Percentiles rank a stretch among this genome's conserved stretches.
Evolutionary conservation across 2,113 vertebrate genomes (phyloP).

Genomic region (Copsychus sechellarum): DNA sequence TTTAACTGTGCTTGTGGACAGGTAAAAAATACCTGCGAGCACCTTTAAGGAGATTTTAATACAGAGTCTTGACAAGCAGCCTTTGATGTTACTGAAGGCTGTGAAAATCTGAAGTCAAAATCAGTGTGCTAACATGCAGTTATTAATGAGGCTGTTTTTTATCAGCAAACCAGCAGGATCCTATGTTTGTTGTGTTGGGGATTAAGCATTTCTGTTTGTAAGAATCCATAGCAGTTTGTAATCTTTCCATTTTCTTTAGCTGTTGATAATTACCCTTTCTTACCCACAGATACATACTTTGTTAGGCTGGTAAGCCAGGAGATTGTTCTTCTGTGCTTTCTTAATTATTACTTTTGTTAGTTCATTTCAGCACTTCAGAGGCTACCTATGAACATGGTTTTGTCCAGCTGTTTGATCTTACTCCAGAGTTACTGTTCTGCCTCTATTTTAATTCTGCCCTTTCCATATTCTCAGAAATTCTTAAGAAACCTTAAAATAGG

Average conservation of each 20-base stretch:
- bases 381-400: not conserved
- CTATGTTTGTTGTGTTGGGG: not conserved
- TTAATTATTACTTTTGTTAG: not conserved
- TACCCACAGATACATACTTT: not conserved
- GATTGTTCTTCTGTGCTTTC: not conserved
- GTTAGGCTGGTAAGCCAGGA: not conserved
- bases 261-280: not conserved
- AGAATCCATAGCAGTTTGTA: not conserved
- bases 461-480: not conserved
- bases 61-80: not conserved
- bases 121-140: not conserved
- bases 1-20: not conserved
- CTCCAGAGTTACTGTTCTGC: not conserved
- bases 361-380: not conserved
- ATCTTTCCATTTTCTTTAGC: not conserved
- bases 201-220: not conserved
- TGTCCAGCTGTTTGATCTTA: not conserved
- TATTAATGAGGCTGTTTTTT: not conserved
- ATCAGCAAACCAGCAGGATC: not conserved
- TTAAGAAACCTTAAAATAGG: not conserved
- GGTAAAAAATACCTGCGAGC: not conserved
- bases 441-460: not conserved
- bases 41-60: not conserved
- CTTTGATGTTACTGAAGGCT: not conserved
- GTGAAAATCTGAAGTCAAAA: not conserved